Conservation (phyloP, 2,113 vertebrate genomes). For the Rhinolophus ferrumequinum region DNA sequence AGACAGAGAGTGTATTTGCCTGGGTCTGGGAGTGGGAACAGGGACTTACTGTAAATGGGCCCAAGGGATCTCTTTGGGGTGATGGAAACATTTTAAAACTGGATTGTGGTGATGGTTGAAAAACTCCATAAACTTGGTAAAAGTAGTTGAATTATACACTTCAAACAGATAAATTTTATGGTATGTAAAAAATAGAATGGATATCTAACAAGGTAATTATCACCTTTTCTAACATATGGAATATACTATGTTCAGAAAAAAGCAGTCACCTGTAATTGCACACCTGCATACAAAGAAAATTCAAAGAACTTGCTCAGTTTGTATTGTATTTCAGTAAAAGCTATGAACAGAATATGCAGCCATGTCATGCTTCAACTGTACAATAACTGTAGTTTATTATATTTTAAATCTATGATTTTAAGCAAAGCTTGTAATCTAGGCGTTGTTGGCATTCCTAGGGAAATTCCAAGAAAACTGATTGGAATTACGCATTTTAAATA, state of each 20-base stretch:
- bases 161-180: conserved; percentile 42
- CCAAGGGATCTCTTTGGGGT: background rate
- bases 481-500: conserved; percentile 30
- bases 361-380: background rate
- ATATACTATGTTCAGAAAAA: conserved; percentile 34
- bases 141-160: conserved; percentile 23
- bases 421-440: background rate
- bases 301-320: conserved; percentile 18
- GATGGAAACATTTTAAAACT: conserved; percentile 51
- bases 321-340: conserved; percentile 10
- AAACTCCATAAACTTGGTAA: conserved; percentile 51
- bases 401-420: conserved; percentile 29
- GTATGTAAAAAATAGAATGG: conserved; percentile 41
- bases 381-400: background rate
- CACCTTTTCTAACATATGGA: background rate
- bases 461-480: conserved; percentile 54
- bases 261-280: background rate
- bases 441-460: background rate
- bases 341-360: background rate
- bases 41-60: conserved; percentile 22
- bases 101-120: conserved; percentile 31
- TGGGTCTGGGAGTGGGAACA: background rate
- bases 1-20: conserved; percentile 12
- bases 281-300: conserved; percentile 22
- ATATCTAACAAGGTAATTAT: conserved; percentile 45